Conservation (phyloP, 2,797 vertebrate species). For the Calcarius lapponicus region DNA sequence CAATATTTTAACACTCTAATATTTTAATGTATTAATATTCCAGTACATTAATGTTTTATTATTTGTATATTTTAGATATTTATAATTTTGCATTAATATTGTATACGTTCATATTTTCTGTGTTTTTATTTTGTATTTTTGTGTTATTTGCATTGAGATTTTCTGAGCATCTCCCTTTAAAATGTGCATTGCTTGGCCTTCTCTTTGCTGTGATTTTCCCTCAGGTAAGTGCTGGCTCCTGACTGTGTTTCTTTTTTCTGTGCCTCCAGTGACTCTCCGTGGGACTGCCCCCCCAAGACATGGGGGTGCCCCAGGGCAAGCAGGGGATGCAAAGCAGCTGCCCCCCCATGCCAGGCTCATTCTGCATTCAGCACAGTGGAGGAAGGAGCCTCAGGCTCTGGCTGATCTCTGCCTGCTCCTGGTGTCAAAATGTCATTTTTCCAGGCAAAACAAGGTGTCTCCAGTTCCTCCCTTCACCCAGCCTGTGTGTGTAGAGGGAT, state of each 20-base stretch:
- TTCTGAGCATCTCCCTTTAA: constrained; percentile 36
- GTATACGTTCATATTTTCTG: neutral
- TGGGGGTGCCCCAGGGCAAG: neutral
- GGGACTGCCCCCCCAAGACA: neutral
- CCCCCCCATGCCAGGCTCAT: neutral
- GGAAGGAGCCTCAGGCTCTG: constrained; percentile 7
- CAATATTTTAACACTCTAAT: neutral
- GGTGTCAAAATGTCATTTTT: constrained; percentile 17
- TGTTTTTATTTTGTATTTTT: neutral
- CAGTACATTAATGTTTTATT: neutral
- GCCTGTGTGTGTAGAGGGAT: accelerated
- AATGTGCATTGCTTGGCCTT: constrained; percentile 25
- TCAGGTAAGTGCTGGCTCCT: neutral
- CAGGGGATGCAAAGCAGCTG: neutral
- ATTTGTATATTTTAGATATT: neutral
- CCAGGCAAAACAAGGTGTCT: neutral
- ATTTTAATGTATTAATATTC: neutral
- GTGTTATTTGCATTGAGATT: neutral
- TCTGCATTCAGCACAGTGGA: neutral
- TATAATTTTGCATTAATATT: neutral
- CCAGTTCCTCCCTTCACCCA: neutral
- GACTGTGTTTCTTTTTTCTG: neutral
- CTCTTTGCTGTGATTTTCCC: constrained; percentile 6
- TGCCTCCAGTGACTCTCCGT: neutral
- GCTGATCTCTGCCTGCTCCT: neutral